A percentile compares a stretch with the other conserved stretches of the same genome.
phyloP scores from a whole-genome alignment of 2,113 vertebrate species.

The Scopus umbretta region DNA sequence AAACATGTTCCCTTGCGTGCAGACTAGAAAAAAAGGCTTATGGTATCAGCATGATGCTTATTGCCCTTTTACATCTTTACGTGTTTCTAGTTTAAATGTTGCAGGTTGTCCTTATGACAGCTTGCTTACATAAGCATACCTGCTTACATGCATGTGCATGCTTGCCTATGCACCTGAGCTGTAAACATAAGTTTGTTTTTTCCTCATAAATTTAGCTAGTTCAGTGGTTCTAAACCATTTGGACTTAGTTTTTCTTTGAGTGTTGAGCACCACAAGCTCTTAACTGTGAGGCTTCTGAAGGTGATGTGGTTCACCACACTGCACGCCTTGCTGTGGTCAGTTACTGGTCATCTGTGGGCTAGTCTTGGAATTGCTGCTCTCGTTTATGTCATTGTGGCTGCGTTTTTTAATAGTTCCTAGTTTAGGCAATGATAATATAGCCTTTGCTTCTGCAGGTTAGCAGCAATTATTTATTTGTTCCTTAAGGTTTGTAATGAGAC shows the following conservation, averaged over 20 bases:
- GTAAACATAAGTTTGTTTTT: background rate
- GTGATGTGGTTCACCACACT: background rate
- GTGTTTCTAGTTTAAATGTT: background rate
- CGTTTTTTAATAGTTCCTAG: background rate
- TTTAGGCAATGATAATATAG: background rate
- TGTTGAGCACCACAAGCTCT: background rate
- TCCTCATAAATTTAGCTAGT: background rate
- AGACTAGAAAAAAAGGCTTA: background rate
- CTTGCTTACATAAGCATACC: fast-evolving
- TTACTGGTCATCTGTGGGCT: background rate
- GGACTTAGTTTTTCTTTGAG: background rate
- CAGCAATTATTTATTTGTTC: background rate
- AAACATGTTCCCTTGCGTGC: background rate
- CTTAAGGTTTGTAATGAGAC: background rate
- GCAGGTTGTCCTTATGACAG: background rate
- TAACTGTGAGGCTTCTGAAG: background rate
- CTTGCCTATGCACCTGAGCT: background rate
- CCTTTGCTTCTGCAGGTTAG: background rate
- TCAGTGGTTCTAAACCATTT: background rate
- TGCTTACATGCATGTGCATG: fast-evolving
- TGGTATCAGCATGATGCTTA: background rate
- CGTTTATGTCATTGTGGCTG: fast-evolving
- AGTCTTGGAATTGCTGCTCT: background rate
- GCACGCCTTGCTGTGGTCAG: background rate
- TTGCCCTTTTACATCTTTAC: too few species aligned